Percentiles rank a stretch among this genome's conserved stretches.
Conservation (phyloP, 2,888 invertebrate genomes). For the Teleogryllus oceanicus region DNA sequence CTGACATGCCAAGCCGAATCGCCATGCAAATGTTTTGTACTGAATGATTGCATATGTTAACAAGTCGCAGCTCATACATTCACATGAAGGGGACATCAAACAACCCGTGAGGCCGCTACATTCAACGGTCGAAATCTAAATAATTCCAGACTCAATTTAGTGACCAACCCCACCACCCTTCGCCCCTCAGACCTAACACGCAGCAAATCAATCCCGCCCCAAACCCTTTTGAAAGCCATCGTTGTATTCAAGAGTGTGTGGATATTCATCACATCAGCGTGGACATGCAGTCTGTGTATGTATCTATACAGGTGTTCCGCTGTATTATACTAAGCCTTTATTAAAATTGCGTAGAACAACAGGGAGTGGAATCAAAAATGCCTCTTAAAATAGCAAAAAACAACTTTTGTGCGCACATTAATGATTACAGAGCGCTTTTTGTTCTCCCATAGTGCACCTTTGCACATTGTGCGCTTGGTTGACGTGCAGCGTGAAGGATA, state of each 20-base stretch:
- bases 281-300: background rate
- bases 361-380: background rate
- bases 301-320: background rate
- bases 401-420: background rate
- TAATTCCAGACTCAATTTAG: conserved; percentile 18
- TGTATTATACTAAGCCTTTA: conserved; percentile 6
- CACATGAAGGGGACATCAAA: conserved; percentile 18
- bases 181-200: background rate
- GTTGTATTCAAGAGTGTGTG: conserved; percentile 8
- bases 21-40: conserved; percentile 18
- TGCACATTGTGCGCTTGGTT: too few relatives aligned
- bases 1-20: conserved; percentile 10
- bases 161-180: conserved; percentile 3
- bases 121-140: conserved; percentile 18
- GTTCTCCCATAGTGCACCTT: background rate
- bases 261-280: background rate
- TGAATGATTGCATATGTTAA: conserved; percentile 18
- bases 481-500: too few relatives aligned
- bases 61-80: conserved; percentile 18
- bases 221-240: background rate
- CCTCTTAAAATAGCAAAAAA: background rate
- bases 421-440: background rate
- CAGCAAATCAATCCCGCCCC: conserved; percentile 6
- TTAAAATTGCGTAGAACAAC: background rate
- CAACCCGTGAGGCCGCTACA: conserved; percentile 7